phyloP scores from a whole-genome alignment of 1,140 invertebrate genomes.

The Pseudobourletiella spinata region DNA sequence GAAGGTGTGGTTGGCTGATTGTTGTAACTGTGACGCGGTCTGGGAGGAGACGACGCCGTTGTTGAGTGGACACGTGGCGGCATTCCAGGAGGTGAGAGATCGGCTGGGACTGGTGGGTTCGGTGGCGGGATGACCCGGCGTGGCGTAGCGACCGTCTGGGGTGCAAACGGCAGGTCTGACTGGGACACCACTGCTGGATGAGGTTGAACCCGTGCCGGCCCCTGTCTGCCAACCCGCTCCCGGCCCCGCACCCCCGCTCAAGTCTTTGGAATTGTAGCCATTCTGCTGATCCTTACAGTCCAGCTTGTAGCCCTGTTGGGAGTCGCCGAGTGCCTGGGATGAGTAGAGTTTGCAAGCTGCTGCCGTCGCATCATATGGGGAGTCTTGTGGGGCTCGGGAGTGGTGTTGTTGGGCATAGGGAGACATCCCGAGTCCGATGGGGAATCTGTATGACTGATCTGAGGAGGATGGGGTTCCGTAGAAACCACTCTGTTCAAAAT shows the following conservation, averaged over 20 bases:
- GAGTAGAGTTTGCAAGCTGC: conserved; percentile 77
- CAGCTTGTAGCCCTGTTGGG: conserved; percentile 49
- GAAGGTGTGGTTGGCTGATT: conserved; percentile 78
- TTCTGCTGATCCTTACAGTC: conserved; percentile 52
- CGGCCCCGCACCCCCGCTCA: conserved; percentile 52
- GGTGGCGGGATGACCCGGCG: conserved; percentile 31
- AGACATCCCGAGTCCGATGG: conserved; percentile 71
- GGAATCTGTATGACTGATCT: conserved; percentile 57
- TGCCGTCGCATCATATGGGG: conserved; percentile 77
- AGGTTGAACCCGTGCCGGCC: conserved; percentile 25
- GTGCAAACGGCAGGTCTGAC: conserved; percentile 75
- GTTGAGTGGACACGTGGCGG: conserved; percentile 64
- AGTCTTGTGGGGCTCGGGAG: conserved; percentile 70
- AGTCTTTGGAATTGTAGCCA: conserved; percentile 52
- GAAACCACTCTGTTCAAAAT: conserved; percentile 88
- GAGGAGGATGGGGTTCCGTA: conserved; percentile 67
- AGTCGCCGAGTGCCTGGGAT: conserved; percentile 47
- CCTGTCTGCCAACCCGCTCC: conserved; percentile 26
- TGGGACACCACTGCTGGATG: conserved; percentile 41
- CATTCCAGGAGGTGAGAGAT: conserved; percentile 62
- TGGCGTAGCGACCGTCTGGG: conserved; percentile 49
- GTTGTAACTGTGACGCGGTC: conserved; percentile 62
- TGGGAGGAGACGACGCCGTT: conserved; percentile 57
- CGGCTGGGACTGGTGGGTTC: conserved; percentile 48
- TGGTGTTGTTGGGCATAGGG: conserved; percentile 62